Evolutionary conservation across 2,888 invertebrate species (phyloP), one percentile per base, ranked within the genome.

Genomic region (Camponotus fellah): DNA sequence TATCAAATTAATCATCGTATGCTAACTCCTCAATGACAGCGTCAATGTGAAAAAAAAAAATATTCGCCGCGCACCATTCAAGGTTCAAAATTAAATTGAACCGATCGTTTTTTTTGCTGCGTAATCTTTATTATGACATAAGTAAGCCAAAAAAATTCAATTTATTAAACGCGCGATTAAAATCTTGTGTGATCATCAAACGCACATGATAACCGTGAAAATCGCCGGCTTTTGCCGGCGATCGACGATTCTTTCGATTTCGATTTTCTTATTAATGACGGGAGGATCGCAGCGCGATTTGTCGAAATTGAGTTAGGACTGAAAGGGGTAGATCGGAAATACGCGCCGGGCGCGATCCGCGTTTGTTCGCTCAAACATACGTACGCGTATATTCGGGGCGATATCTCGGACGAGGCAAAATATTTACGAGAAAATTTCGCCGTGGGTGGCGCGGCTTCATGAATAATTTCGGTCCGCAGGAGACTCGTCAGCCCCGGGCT

Each of bases 391-490:
- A 43, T 82, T 80, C 75, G 64, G 69, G 80, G 87, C 88, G 86
- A 89, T 89, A 89, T 89, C 88, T 90, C 88, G 87, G 91, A 88
- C 90, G 92, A 93, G 94, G 92, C 91, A 94, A 94, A 94, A 94
- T 94, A 94, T 94, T 94, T 94, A 92, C 92, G 92, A 92, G 92
- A 91, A 93, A 94, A 94, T 94, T 92, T 91, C 87, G 92, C 92
- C 92, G 88, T 91, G 89, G 91, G 91, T 91, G 89, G 88, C 89
- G 90, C 86, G 87, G 91, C 91, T 94, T 94, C 94, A 93, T 94
- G 94, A 94, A 94, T 94, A 95, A 95, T 94, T 95, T 94, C 91
- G 94, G 94, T 93, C 93, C 93, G 92, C 92, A 89, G 92, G 92
- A 93, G 93, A 92, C 94, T 94, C 93, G 94, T 94, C 93, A 93